Percentiles rank a stretch among this genome's conserved stretches.
These are phyloP conservation scores for Euleptes europaea DNA, from an alignment of 2,113 vertebrate species.

Conservation along the genomic window DNA sequence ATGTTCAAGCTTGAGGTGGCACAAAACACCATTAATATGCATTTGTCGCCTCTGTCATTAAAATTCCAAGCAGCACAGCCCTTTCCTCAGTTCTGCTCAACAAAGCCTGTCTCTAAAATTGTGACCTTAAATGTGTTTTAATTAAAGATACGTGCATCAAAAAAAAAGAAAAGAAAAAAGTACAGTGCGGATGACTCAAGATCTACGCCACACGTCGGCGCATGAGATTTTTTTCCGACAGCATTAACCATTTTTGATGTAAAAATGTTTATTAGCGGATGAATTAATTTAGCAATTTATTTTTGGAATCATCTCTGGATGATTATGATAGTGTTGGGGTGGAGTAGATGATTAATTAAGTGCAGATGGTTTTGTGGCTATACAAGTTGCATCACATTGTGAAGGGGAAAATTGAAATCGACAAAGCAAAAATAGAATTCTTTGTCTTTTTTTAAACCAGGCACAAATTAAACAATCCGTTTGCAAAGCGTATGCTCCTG, in stretches of 20 bases:
- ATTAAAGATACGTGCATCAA: neutral
- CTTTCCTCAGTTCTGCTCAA: neutral
- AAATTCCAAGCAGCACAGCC: neutral
- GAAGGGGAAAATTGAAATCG: constrained; percentile 60
- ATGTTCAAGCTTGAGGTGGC: neutral
- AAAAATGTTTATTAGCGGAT: constrained; percentile 34
- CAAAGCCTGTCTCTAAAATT: neutral
- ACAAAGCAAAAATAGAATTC: constrained; percentile 69
- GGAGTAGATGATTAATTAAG: constrained; percentile 60
- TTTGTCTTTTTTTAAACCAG: constrained; percentile 56
- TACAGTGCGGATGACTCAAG: neutral
- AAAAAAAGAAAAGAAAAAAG: rapidly evolving
- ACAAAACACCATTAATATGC: neutral
- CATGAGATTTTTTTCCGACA: neutral
- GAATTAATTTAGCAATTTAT: constrained; percentile 22
- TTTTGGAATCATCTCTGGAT: constrained; percentile 49
- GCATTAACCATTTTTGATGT: constrained; percentile 17
- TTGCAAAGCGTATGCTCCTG: constrained; percentile 49
- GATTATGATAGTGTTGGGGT: constrained; percentile 42
- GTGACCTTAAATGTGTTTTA: neutral
- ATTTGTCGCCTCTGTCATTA: neutral
- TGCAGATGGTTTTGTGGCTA: constrained; percentile 58
- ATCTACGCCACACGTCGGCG: neutral
- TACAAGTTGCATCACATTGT: constrained; percentile 53
- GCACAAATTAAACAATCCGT: constrained; percentile 77